Evolutionary conservation across 2,797 vertebrate genomes (phyloP).

Genomic region (Echiichthys vipera): DNA sequence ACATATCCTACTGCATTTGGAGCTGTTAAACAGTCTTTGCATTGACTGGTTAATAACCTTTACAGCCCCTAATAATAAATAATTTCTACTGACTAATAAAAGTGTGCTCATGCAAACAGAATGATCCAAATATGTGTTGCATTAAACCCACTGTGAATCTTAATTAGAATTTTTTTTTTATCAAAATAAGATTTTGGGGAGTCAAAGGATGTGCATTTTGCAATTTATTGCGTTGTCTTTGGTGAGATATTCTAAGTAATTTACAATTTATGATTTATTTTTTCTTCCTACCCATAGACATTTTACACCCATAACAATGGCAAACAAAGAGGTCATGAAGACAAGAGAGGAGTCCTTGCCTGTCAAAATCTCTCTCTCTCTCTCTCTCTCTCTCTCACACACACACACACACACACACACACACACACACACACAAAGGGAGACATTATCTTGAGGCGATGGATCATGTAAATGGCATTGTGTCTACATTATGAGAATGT

Average conservation of each 20-base stretch:
- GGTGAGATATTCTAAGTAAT: constrained; percentile 50
- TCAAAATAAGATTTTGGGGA: neutral
- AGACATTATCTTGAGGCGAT: constrained; percentile 82
- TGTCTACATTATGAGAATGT: constrained; percentile 81
- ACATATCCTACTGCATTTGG: neutral
- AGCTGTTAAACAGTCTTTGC: neutral
- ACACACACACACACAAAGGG: constrained; percentile 14
- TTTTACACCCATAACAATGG: constrained; percentile 41
- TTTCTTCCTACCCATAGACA: constrained; percentile 29
- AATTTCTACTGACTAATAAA: neutral
- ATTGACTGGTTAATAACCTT: constrained; percentile 7
- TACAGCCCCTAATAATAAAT: neutral
- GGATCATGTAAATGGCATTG: constrained; percentile 84
- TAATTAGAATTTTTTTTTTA: no score
- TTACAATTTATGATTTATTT: constrained; percentile 40
- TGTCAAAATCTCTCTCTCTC: constrained; percentile 26
- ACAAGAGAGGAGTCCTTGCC: constrained; percentile 43
- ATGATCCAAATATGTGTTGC: neutral
- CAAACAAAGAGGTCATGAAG: constrained; percentile 55
- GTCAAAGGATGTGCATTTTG: constrained; percentile 1
- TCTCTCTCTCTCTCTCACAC: constrained; percentile 16
- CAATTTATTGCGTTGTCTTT: constrained; percentile 13
- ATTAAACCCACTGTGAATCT: neutral
- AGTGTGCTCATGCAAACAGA: neutral
- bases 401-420: constrained; percentile 19